These are phyloP conservation scores for Heterotis niloticus DNA, from an alignment of 2,113 vertebrate species.

Conservation along the genomic window DNA sequence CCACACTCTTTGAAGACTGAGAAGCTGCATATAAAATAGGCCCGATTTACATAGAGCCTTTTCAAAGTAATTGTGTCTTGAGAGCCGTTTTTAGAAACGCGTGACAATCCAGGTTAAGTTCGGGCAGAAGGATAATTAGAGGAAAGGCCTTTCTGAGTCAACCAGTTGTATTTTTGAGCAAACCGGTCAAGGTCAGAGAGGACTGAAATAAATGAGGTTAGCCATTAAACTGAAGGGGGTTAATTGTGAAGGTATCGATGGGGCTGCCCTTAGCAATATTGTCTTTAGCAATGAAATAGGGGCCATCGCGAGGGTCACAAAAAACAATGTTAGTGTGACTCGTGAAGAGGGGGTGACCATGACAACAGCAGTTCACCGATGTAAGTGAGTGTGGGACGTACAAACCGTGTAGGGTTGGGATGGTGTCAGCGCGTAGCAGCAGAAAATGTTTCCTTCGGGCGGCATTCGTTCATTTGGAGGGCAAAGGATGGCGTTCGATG, in stretches of 20 bases:
- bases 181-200: constrained; percentile 18
- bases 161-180: constrained; percentile 3
- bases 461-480: constrained; percentile 7
- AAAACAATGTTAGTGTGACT: constrained; percentile 5
- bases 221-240: constrained; percentile 15
- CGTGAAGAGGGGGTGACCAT: background rate
- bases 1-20: background rate
- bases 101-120: constrained; percentile 21
- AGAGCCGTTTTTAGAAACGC: constrained; percentile 10
- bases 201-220: constrained; percentile 10
- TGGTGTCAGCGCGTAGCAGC: background rate
- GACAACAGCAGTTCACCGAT: background rate
- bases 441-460: background rate
- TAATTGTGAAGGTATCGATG: constrained; percentile 15
- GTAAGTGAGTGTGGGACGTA: background rate
- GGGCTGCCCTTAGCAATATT: constrained; percentile 18
- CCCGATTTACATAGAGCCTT: background rate
- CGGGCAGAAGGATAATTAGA: constrained; percentile 14
- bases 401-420: background rate
- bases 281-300: constrained; percentile 22
- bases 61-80: constrained; percentile 11
- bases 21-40: background rate
- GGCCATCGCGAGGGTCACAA: background rate
- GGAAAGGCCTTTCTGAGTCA: constrained; percentile 4
- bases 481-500: background rate